Percentiles rank a stretch among this genome's conserved stretches.
These are phyloP conservation scores for Caenorhabditis sp. DNA, from an alignment of 2,888 invertebrate genomes.

Conservation along the genomic window DNA sequence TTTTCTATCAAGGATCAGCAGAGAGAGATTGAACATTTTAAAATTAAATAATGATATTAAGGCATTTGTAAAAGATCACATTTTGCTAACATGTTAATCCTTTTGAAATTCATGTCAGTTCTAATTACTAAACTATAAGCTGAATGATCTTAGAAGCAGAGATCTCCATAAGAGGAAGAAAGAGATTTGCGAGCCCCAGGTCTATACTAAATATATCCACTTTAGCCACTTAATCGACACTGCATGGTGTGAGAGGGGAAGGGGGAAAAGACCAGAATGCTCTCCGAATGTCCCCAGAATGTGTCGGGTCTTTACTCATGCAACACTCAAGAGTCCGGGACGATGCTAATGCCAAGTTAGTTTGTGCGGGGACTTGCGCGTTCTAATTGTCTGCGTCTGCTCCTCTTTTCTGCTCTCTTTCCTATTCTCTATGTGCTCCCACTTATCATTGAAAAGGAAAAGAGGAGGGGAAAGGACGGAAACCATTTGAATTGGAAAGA, in stretches of 20 bases:
- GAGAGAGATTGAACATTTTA: too few relatives aligned
- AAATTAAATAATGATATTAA: too few relatives aligned
- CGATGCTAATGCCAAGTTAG: conserved; percentile 59
- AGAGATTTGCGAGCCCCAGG: background rate
- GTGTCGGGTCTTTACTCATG: conserved; percentile 46
- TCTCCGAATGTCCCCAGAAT: conserved; percentile 22
- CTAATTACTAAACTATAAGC: background rate
- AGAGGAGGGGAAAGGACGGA: conserved; percentile 18
- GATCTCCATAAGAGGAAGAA: background rate
- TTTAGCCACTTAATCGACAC: background rate
- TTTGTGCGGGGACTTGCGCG: conserved; percentile 28
- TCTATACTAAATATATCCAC: background rate
- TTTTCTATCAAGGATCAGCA: too few relatives aligned
- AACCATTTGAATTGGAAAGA: conserved; percentile 42
- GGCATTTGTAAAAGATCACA: too few relatives aligned
- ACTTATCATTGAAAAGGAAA: conserved; percentile 52
- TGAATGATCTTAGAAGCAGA: background rate
- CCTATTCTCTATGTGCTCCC: conserved; percentile 31
- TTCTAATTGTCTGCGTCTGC: conserved; percentile 41
- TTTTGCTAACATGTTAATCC: too few relatives aligned
- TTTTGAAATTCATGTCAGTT: too few relatives aligned
- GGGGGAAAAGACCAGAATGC: conserved; percentile 7
- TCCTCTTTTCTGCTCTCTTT: background rate
- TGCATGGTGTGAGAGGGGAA: background rate
- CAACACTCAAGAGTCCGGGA: conserved; percentile 55